Evolutionary conservation across 2,113 vertebrate species (phyloP).

Genomic region (Picathartes gymnocephalus): DNA sequence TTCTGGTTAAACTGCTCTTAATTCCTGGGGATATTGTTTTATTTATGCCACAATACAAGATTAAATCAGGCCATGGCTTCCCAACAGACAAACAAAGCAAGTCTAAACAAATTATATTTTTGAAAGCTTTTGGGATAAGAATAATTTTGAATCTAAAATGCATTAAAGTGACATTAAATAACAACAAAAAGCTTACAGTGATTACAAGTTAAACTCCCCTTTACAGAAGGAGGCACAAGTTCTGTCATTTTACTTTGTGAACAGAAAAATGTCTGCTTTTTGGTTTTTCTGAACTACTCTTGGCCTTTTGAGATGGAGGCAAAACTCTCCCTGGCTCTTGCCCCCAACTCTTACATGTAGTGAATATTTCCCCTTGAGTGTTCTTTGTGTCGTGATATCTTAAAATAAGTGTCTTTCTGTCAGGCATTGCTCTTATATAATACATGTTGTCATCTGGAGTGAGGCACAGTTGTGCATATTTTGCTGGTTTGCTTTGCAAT

Average conservation of each 20-base stretch:
- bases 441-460: conserved; percentile 68
- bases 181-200: neutral
- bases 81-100: conserved; percentile 4
- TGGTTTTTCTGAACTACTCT: neutral
- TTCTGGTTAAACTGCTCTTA: conserved; percentile 6
- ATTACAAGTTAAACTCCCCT: neutral
- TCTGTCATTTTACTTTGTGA: neutral
- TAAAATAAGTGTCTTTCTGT: conserved; percentile 55
- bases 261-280: neutral
- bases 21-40: conserved; percentile 55
- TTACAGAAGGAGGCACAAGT: neutral
- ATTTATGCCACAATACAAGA: conserved; percentile 21
- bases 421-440: conserved; percentile 58
- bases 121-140: conserved; percentile 33
- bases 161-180: conserved; percentile 8
- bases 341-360: neutral
- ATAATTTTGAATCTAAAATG: conserved; percentile 41
- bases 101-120: conserved; percentile 42
- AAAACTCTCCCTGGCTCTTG: conserved; percentile 14
- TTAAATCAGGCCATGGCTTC: conserved; percentile 39
- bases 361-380: conserved; percentile 27
- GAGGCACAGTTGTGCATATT: conserved; percentile 61
- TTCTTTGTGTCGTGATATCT: conserved; percentile 35
- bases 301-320: neutral
- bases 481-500: conserved; percentile 70